Evolutionary conservation across 2,888 invertebrate species (phyloP).

Genomic region (Zaprionus obscuricornis): DNA sequence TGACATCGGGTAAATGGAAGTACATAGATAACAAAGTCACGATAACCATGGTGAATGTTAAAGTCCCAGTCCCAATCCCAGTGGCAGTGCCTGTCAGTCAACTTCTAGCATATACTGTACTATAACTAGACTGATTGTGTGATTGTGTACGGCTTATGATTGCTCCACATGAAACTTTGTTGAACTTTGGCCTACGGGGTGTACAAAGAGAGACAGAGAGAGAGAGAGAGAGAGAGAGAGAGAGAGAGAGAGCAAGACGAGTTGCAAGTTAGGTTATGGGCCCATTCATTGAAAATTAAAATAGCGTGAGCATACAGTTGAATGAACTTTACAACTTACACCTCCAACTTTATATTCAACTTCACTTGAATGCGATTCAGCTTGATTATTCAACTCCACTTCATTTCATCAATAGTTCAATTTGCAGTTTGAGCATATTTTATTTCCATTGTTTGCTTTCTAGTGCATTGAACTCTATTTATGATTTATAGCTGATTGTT

Average conservation of each 20-base stretch:
- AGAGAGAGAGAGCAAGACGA: neutral
- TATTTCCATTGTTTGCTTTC: conserved; percentile 7
- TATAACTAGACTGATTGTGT: no score
- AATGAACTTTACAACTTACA: conserved; percentile 51
- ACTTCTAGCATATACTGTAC: neutral
- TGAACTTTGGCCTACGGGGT: no score
- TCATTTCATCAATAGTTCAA: conserved; percentile 45
- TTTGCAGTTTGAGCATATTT: conserved; percentile 26
- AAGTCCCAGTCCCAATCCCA: conserved; percentile 17
- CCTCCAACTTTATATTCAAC: no score
- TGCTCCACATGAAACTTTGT: no score
- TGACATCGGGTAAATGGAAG: conserved; percentile 58
- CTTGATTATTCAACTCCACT: conserved; percentile 35
- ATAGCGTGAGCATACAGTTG: conserved; percentile 53
- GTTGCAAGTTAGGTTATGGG: conserved; percentile 6
- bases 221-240: neutral
- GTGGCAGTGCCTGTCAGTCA: no score
- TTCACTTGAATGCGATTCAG: no score
- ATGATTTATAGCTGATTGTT: neutral
- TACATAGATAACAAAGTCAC: conserved; percentile 73
- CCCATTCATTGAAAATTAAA: conserved; percentile 34
- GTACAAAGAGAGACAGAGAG: neutral
- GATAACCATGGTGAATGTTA: conserved; percentile 75
- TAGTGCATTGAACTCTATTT: conserved; percentile 44
- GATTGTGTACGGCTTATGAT: no score